Evolutionary conservation across 1,140 invertebrate genomes (phyloP).

Genomic region (Eriocheir sinensis): DNA sequence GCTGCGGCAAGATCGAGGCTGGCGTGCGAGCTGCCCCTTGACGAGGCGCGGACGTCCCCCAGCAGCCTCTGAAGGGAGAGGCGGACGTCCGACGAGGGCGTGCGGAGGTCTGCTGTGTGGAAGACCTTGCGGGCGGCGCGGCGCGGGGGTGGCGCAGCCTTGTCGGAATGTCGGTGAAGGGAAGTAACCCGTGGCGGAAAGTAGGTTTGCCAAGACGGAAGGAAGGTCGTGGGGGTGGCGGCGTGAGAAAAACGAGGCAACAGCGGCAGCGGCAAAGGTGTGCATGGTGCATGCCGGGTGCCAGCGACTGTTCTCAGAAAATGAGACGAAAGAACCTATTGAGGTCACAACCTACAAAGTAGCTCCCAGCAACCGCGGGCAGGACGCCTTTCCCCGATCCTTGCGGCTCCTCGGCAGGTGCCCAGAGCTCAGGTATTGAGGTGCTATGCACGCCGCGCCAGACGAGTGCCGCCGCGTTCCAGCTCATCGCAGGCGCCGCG

Average conservation of each 20-base stretch:
- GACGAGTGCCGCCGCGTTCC: no score
- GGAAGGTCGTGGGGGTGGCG: constrained; percentile 18
- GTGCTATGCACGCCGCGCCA: not conserved
- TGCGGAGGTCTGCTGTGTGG: not conserved
- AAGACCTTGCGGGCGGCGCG: constrained; percentile 58
- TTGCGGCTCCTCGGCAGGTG: not conserved
- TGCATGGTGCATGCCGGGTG: not conserved
- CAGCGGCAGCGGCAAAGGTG: no score
- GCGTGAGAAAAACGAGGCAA: not conserved
- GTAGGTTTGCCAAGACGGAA: not conserved
- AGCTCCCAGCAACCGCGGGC: not conserved
- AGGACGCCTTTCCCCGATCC: not conserved
- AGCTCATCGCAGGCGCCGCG: not conserved
- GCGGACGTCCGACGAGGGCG: not conserved
- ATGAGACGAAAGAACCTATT: constrained; percentile 33
- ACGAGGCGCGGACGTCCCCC: no score
- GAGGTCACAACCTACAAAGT: constrained; percentile 67
- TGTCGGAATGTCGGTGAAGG: constrained; percentile 55
- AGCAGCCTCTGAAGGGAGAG: no score
- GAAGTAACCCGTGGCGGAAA: constrained; percentile 28
- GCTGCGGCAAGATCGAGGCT: no score
- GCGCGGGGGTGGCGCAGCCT: constrained; percentile 54
- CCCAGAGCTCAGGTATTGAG: not conserved
- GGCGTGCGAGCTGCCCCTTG: no score
- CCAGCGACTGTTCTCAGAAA: not conserved